These are phyloP conservation scores for Notamacropus eugenii DNA, from an alignment of 2,797 vertebrate genomes.

Conservation along the genomic window DNA sequence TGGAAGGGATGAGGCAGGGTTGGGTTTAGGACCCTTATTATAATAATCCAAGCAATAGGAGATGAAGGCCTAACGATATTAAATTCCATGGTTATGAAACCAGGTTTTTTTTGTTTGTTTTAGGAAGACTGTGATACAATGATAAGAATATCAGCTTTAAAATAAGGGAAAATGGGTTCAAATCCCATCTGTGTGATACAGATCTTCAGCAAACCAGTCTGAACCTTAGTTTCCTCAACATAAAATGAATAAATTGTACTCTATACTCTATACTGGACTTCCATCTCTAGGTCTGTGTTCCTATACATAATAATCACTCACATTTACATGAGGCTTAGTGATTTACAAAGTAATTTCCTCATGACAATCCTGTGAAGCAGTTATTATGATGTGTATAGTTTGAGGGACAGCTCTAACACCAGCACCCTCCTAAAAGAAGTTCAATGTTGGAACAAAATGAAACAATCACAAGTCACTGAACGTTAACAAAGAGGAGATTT, in stretches of 20 bases:
- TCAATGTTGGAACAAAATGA: background rate
- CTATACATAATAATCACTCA: background rate
- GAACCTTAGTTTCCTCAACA: background rate
- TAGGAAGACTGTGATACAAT: background rate
- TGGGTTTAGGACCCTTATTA: background rate
- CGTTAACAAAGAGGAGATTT: background rate
- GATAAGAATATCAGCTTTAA: background rate
- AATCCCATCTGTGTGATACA: background rate
- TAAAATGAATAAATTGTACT: background rate
- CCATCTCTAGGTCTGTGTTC: background rate
- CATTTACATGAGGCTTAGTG: background rate
- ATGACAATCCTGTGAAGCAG: background rate
- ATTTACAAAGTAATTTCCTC: background rate
- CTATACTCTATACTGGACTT: background rate
- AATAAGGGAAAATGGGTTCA: background rate
- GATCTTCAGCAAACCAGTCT: background rate
- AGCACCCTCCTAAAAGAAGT: background rate
- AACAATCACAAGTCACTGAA: background rate
- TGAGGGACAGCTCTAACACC: background rate
- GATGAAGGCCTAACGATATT: background rate
- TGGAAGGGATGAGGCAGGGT: background rate
- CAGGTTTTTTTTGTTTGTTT: background rate
- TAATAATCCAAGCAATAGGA: background rate
- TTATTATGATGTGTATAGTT: background rate
- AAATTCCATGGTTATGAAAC: background rate